These are phyloP conservation scores for Acinonyx jubatus DNA, from an alignment of 2,113 vertebrate species.

Conservation along the genomic window DNA sequence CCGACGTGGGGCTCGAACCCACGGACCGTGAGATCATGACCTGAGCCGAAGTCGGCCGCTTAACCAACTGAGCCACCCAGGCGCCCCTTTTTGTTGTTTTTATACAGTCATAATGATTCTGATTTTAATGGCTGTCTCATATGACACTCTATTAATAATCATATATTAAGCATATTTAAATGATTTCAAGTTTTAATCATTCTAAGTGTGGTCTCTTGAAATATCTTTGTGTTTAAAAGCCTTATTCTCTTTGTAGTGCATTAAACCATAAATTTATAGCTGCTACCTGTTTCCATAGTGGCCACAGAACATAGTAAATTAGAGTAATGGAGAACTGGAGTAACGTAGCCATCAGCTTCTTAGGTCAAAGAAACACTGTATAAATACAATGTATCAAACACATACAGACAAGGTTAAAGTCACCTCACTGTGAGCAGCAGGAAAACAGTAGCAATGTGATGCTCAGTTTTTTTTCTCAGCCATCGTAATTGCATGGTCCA, in stretches of 20 bases:
- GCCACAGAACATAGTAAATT: not conserved
- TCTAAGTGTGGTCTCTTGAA: not conserved
- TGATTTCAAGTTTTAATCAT: constrained; percentile 38
- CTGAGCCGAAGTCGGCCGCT: too few species aligned
- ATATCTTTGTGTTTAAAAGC: constrained; percentile 26
- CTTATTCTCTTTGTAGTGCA: not conserved
- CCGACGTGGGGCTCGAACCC: too few species aligned
- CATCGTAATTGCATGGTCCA: not conserved
- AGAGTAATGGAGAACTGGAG: not conserved
- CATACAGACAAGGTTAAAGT: not conserved
- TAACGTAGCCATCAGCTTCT: not conserved
- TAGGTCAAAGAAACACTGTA: not conserved
- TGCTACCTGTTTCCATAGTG: not conserved
- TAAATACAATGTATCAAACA: not conserved
- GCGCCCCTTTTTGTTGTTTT: not conserved
- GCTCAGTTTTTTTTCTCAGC: not conserved
- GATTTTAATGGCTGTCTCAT: constrained; percentile 16
- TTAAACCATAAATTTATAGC: not conserved
- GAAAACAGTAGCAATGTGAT: not conserved
- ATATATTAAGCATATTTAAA: constrained; percentile 19
- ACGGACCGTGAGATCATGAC: too few species aligned
- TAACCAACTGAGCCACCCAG: too few species aligned
- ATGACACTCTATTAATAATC: not conserved
- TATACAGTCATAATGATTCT: not conserved
- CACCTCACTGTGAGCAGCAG: not conserved